phyloP scores from a whole-genome alignment of 2,888 invertebrate genomes.

The Xestia rhomboidea region DNA sequence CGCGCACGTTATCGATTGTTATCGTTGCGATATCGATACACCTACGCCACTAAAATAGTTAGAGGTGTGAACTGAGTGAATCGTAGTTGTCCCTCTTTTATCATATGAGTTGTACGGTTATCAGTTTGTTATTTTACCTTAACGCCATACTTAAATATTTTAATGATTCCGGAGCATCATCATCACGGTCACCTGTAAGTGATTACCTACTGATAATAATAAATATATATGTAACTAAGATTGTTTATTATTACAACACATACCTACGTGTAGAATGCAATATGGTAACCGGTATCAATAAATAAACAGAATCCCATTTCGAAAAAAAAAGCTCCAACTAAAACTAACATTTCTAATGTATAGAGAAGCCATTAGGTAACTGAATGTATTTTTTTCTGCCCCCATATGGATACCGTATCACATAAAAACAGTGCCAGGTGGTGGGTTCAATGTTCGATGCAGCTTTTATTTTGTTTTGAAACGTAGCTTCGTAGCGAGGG shows the following conservation, averaged over 20 bases:
- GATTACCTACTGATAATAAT: conserved; percentile 21
- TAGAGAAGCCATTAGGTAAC: conserved; percentile 31
- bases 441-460: conserved; percentile 83
- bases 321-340: background rate
- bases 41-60: conserved; percentile 47
- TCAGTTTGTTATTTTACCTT: conserved; percentile 40
- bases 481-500: conserved; percentile 77
- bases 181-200: conserved; percentile 35
- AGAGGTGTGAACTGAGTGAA: conserved; percentile 31
- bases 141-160: conserved; percentile 39
- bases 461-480: conserved; percentile 85
- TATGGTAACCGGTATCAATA: background rate
- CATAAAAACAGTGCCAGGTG: conserved; percentile 85
- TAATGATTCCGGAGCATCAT: conserved; percentile 34
- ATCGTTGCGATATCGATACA: conserved; percentile 50
- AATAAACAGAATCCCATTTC: background rate
- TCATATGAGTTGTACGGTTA: conserved; percentile 46
- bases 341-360: conserved; percentile 25
- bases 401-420: conserved; percentile 67
- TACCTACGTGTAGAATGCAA: conserved; percentile 8
- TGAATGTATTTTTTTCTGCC: conserved; percentile 34
- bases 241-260: conserved; percentile 37
- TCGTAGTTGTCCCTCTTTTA: conserved; percentile 37
- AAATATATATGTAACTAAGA: conserved; percentile 14
- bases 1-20: conserved; percentile 48